These are phyloP conservation scores for Cassiopea xamachana DNA, from an alignment of 30 jellyfish, hydroid and myxozoan genomes.

Conservation along the genomic window DNA sequence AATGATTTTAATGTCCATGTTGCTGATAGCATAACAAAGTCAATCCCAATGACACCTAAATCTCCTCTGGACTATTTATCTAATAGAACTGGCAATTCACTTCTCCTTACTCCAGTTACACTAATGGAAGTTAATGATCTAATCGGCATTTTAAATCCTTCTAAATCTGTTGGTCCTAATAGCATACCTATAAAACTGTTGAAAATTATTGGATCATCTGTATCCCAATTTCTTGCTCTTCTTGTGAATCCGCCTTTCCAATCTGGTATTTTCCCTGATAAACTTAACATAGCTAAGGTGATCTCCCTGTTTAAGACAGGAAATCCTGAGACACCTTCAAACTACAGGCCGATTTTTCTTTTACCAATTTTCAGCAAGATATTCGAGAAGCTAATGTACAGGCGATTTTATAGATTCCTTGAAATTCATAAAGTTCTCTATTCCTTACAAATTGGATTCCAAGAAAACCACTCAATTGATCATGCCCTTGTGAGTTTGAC, in stretches of 20 bases:
- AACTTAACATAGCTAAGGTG: conserved; percentile 34
- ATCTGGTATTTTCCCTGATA: conserved; percentile 26
- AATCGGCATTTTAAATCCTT: conserved; percentile 48
- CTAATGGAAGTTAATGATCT: conserved; percentile 64
- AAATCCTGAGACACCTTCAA: conserved; percentile 25
- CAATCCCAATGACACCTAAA: no score
- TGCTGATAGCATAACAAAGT: no score
- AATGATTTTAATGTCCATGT: no score
- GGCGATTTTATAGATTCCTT: conserved; percentile 53
- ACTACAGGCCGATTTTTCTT: conserved; percentile 64
- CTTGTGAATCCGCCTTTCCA: conserved; percentile 18
- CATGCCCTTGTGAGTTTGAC: conserved; percentile 66
- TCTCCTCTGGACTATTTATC: no score
- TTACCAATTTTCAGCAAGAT: conserved; percentile 50
- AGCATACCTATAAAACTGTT: conserved; percentile 47
- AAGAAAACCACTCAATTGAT: conserved; percentile 24
- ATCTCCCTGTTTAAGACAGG: conserved; percentile 49
- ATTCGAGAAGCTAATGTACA: conserved; percentile 66
- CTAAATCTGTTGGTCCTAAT: conserved; percentile 64
- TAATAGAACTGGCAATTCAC: no score
- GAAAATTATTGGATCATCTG: conserved; percentile 4
- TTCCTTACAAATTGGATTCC: conserved; percentile 61
- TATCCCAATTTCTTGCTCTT: conserved; percentile 13
- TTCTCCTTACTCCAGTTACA: no score
- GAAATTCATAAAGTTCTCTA: conserved; percentile 14